Evolutionary conservation across 2,888 invertebrate genomes (phyloP), one percentile per base, ranked within the genome.

Genomic region (Corbicula japonica): DNA sequence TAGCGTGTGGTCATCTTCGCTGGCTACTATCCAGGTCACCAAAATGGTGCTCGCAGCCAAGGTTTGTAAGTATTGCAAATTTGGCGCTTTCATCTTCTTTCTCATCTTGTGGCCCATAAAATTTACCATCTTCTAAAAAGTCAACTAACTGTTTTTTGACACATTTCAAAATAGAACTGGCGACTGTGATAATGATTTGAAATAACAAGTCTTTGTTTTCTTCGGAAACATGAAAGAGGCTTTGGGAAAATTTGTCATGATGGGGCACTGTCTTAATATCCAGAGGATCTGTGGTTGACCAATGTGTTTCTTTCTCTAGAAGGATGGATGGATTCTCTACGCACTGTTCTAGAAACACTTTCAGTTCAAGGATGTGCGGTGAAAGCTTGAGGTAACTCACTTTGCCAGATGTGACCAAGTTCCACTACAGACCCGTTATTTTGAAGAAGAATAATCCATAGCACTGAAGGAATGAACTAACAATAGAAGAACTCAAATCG

Each of bases 21-120:
- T 80, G 78, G n/a, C 80, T 78, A n/a, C 69, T 65, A 54, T 85
- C 86, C 18, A 85, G 48, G 44, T 85, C 79, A 5, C 82, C 83
- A 78, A 86, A 86, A 62, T 83, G 83, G 28, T 86, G 86, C n/a
- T 85, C 84, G 61, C 79, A 80, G 2, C 68, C 74, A 2, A 86
- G 58, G 44, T 86, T 86, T 6, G 81, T 80, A 3, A 66, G 5
- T 18, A 70, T 76, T 10, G 66, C 72, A 74, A 74, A 83, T 6
- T 32, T 23, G 15, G 82, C 82, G 2, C 79, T 46, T 2, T 50
- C 12, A 2, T 71, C 10, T 18, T 73, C 66, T 28, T 50, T 44
- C 28, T 54, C 12, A 4, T 26, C 18, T 26, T 73, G 56, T 3
- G 21, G 12, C 2, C 21, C 26, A n/a, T 23, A 18, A 50, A 62